These are phyloP conservation scores for Trididemnum miniatum DNA, from an alignment of 23 tunicate genomes.

Conservation along the genomic window DNA sequence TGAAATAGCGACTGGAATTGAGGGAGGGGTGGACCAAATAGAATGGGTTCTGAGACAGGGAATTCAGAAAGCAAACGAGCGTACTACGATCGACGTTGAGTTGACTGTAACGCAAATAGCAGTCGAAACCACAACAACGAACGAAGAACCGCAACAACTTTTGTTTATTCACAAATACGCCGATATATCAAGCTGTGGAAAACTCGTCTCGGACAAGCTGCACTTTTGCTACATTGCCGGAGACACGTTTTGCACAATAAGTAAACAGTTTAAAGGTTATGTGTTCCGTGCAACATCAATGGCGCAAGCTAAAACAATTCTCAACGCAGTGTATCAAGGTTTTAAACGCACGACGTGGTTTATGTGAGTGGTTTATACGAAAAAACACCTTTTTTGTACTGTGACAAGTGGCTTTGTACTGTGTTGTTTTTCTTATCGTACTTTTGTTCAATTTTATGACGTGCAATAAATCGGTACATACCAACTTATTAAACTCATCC, in stretches of 20 bases:
- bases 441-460: no score
- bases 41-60: conserved; percentile 67
- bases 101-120: conserved; percentile 68
- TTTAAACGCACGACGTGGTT: conserved; percentile 89
- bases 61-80: conserved; percentile 18
- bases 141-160: background rate
- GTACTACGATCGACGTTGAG: conserved; percentile 50
- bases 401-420: no score
- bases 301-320: conserved; percentile 59
- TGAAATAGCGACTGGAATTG: conserved; percentile 60
- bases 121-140: conserved; percentile 36
- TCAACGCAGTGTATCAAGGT: conserved; percentile 82
- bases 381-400: no score
- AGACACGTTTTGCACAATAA: conserved; percentile 85
- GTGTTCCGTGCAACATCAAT: conserved; percentile 67
- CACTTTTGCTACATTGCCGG: conserved; percentile 90
- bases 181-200: conserved; percentile 90
- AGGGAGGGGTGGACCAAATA: conserved; percentile 75
- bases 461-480: no score
- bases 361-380: no score
- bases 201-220: conserved; percentile 57
- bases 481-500: no score
- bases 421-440: no score
- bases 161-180: conserved; percentile 85
- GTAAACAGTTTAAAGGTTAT: conserved; percentile 78